Conservation (phyloP, 2,113 vertebrate genomes). For the Nerophis lumbriciformis region DNA sequence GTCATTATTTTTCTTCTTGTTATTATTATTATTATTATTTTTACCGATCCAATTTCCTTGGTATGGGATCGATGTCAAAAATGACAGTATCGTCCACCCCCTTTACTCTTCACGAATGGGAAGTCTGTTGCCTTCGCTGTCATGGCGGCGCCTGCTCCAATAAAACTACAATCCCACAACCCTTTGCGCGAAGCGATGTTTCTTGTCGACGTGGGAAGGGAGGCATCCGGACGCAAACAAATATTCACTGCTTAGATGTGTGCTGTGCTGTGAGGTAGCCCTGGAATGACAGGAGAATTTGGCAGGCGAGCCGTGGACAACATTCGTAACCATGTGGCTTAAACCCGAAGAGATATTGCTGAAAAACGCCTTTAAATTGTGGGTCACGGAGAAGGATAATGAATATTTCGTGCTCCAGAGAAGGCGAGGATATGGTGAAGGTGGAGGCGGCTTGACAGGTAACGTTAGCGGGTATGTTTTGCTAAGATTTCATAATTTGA, state of each 20-base stretch:
- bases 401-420: slow-evolving; percentile 91
- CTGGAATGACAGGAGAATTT: slow-evolving; percentile 55
- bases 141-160: not conserved
- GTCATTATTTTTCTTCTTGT: too few species aligned
- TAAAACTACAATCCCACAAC: slow-evolving; percentile 72
- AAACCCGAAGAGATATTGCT: slow-evolving; percentile 93
- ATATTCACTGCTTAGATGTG: slow-evolving; percentile 46
- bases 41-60: too few species aligned
- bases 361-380: slow-evolving; percentile 93
- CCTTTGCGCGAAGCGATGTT: slow-evolving; percentile 61
- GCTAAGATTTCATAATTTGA: not conserved
- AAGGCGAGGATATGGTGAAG: slow-evolving; percentile 88
- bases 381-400: slow-evolving; percentile 90
- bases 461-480: slow-evolving; percentile 26
- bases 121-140: not conserved
- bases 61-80: too few species aligned
- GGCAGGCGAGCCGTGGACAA: slow-evolving; percentile 15
- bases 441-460: slow-evolving; percentile 90
- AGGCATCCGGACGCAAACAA: slow-evolving; percentile 63
- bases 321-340: slow-evolving; percentile 82
- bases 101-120: too few species aligned
- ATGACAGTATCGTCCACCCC: too few species aligned
- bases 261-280: slow-evolving; percentile 22
- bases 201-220: slow-evolving; percentile 81
- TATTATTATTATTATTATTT: too few species aligned